Percentiles rank a stretch among this genome's conserved stretches.
phyloP scores from a whole-genome alignment of 2,113 vertebrate genomes.

The Corythaixoides concolor region DNA sequence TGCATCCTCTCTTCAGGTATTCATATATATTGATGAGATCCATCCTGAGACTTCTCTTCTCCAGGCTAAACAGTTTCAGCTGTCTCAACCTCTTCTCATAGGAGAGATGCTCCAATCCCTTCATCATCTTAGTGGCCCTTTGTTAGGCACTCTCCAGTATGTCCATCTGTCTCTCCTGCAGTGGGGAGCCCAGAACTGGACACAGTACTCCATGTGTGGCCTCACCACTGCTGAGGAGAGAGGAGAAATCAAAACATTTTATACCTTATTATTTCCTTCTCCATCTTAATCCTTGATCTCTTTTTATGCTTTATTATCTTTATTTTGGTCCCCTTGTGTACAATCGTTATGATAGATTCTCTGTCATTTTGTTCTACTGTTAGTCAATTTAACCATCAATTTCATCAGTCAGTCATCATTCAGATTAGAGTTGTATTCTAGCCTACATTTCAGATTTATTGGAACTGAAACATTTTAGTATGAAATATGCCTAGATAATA shows the following conservation, averaged over 20 bases:
- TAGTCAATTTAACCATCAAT: not conserved
- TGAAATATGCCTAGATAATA: slow-evolving; percentile 21
- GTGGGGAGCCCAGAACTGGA: not conserved
- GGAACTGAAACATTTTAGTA: not conserved
- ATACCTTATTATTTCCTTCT: not conserved
- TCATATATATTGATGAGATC: not conserved
- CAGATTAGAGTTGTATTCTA: not conserved
- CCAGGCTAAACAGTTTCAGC: not conserved
- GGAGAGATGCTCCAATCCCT: not conserved
- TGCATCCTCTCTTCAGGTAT: not conserved
- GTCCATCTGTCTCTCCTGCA: not conserved
- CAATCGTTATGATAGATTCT: not conserved
- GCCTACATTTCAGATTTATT: slow-evolving; percentile 15
- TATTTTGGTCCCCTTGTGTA: not conserved
- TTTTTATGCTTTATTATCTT: not conserved
- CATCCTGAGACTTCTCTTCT: not conserved
- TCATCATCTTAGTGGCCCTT: not conserved
- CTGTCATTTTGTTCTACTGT: not conserved
- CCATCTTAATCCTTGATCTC: not conserved
- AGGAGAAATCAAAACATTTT: not conserved
- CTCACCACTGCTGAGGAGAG: not conserved
- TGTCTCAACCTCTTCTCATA: not conserved
- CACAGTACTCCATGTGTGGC: fast-evolving
- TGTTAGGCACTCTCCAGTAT: no score
- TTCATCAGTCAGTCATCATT: not conserved